Percentiles rank a stretch among this genome's conserved stretches.
Evolutionary conservation across 2,888 invertebrate genomes (phyloP).

Genomic region (Hypomecis atomaria): DNA sequence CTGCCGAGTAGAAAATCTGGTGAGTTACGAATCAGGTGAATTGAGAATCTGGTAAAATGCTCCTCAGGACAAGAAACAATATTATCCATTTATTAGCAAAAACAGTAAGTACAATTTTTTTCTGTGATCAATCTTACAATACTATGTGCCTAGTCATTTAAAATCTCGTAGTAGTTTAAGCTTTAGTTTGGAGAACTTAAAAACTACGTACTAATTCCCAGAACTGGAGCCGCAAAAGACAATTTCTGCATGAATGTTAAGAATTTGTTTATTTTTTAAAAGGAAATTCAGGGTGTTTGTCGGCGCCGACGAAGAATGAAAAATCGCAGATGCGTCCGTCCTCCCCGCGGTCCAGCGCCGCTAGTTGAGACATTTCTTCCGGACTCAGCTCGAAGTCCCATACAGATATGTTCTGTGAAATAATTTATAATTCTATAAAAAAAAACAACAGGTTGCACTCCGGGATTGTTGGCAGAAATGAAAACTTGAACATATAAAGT

Average conservation of each 20-base stretch:
- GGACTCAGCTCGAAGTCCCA: conserved; percentile 89
- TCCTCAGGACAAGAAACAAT: too few species aligned
- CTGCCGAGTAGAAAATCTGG: too few species aligned
- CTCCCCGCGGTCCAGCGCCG: conserved; percentile 86
- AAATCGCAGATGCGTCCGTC: conserved; percentile 89
- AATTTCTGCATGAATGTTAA: background rate
- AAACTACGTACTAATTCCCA: background rate
- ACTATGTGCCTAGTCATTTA: too few species aligned
- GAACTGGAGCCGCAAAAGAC: background rate
- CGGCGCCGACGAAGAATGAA: conserved; percentile 86
- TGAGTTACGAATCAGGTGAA: too few species aligned
- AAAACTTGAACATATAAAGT: too few species aligned
- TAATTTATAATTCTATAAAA: conserved; percentile 1
- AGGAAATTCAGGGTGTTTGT: conserved; percentile 90
- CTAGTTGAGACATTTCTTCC: conserved; percentile 86
- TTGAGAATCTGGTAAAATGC: too few species aligned
- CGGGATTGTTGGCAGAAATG: too few species aligned
- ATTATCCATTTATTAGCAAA: too few species aligned
- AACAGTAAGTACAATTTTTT: too few species aligned
- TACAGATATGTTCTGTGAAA: conserved; percentile 87
- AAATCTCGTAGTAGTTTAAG: too few species aligned
- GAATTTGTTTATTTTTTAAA: conserved; percentile 76
- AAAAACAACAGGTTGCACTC: too few species aligned
- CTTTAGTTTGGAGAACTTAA: background rate
- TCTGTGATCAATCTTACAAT: too few species aligned